These are phyloP conservation scores for Ophonus ardosiacus DNA, from an alignment of 2,888 invertebrate genomes.

Conservation along the genomic window DNA sequence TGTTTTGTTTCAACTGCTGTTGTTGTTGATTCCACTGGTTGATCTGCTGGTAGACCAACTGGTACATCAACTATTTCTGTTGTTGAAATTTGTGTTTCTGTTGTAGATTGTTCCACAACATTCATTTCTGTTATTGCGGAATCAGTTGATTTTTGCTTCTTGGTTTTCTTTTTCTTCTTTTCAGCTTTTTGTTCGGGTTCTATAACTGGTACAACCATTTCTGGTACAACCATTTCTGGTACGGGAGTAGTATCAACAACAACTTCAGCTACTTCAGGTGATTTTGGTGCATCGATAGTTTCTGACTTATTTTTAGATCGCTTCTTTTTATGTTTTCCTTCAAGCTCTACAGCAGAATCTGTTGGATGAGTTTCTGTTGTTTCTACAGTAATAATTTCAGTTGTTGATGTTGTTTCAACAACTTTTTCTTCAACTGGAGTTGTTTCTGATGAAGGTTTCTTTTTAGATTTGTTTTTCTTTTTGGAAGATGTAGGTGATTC, in stretches of 20 bases:
- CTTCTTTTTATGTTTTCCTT: conserved; percentile 26
- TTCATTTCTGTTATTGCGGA: not conserved
- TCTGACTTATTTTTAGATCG: not conserved
- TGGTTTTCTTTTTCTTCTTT: conserved; percentile 31
- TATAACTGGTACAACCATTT: not conserved
- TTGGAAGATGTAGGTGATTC: not conserved
- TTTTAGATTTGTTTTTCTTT: not conserved
- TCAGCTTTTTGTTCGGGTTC: conserved; percentile 14
- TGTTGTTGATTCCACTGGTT: not conserved
- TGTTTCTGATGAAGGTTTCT: conserved; percentile 57
- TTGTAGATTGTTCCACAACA: not conserved
- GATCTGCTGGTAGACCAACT: not conserved
- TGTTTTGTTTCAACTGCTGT: not conserved
- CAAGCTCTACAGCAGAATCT: conserved; percentile 65
- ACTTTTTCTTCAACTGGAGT: not conserved
- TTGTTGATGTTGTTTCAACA: not conserved
- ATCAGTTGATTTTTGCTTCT: conserved; percentile 11
- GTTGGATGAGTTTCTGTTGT: conserved; percentile 67
- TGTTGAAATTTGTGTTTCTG: not conserved
- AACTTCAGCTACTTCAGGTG: not conserved
- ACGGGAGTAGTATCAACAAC: conserved; percentile 37
- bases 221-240: not conserved
- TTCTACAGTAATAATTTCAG: conserved; percentile 3
- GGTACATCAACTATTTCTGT: not conserved
- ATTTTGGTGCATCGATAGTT: not conserved